Conservation (phyloP, 2,888 invertebrate genomes). For the Sphecodes monilicornis region DNA sequence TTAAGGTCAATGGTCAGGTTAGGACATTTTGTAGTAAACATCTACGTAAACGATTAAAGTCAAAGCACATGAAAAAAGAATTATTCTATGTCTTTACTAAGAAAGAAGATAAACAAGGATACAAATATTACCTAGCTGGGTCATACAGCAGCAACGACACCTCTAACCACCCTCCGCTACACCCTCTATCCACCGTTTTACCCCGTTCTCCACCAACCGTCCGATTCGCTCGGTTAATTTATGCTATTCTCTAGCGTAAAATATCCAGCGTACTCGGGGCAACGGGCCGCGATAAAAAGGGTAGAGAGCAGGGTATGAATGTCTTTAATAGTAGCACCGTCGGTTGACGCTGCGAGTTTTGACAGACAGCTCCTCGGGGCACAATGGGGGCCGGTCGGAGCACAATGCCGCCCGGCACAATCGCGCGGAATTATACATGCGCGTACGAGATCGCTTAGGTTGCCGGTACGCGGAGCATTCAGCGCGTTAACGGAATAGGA, state of each 20-base stretch:
- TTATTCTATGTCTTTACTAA: no score
- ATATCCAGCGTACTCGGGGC: constrained; percentile 28
- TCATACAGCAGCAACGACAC: not conserved
- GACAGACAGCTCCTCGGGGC: constrained; percentile 74
- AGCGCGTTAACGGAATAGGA: constrained; percentile 59
- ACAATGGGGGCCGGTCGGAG: constrained; percentile 61
- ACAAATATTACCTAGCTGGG: not conserved
- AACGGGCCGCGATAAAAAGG: constrained; percentile 35
- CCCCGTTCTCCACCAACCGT: not conserved
- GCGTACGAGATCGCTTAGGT: constrained; percentile 55
- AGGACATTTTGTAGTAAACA: no score
- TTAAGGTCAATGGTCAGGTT: no score
- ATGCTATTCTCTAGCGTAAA: constrained; percentile 48
- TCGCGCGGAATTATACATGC: constrained; percentile 68
- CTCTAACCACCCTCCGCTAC: not conserved
- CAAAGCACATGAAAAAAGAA: no score
- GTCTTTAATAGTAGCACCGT: constrained; percentile 71
- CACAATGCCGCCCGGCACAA: constrained; percentile 60
- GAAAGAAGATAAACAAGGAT: not conserved
- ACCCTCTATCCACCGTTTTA: not conserved
- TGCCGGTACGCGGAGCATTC: constrained; percentile 48
- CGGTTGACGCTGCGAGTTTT: constrained; percentile 74
- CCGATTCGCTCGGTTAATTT: constrained; percentile 45
- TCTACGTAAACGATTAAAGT: no score
- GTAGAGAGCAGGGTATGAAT: constrained; percentile 55